A percentile compares a stretch with the other conserved stretches of the same genome.
These are phyloP conservation scores for Falco cherrug DNA, from an alignment of 2,797 vertebrate genomes.

Conservation along the genomic window DNA sequence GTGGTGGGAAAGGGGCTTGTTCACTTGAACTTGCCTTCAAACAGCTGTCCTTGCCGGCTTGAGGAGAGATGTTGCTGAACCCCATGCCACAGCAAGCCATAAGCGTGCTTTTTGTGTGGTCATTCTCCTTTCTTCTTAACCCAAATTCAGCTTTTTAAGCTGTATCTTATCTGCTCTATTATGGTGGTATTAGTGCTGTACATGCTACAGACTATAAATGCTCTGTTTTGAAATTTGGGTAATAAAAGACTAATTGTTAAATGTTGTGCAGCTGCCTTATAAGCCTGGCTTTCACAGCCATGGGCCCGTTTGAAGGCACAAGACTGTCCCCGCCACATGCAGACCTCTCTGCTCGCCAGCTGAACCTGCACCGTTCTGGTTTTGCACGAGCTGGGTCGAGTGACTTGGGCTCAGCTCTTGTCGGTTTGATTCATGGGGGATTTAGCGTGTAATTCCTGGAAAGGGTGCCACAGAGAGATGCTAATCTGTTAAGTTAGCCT, in stretches of 20 bases:
- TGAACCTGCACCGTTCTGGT: accelerated
- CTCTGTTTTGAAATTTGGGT: neutral
- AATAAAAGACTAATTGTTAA: neutral
- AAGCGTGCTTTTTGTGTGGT: neutral
- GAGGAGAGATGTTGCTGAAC: neutral
- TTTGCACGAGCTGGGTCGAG: neutral
- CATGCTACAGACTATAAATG: accelerated
- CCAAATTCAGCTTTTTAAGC: no score
- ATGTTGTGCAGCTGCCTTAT: neutral
- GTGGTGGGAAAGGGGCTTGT: neutral
- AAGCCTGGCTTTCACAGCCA: neutral
- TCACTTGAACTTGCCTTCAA: neutral
- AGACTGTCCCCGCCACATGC: neutral
- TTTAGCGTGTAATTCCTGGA: neutral
- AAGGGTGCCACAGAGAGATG: neutral
- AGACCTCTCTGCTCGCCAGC: neutral
- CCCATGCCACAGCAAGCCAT: neutral
- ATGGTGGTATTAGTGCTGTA: neutral
- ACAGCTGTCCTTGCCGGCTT: neutral
- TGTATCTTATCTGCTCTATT: neutral
- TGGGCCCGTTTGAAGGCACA: accelerated
- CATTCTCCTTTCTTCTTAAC: neutral
- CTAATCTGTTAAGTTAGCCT: neutral
- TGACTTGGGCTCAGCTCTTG: neutral
- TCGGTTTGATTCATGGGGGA: neutral